Evolutionary conservation across 2,797 vertebrate genomes (phyloP), one percentile per base, ranked within the genome.

Genomic region (Chelon auratus): DNA sequence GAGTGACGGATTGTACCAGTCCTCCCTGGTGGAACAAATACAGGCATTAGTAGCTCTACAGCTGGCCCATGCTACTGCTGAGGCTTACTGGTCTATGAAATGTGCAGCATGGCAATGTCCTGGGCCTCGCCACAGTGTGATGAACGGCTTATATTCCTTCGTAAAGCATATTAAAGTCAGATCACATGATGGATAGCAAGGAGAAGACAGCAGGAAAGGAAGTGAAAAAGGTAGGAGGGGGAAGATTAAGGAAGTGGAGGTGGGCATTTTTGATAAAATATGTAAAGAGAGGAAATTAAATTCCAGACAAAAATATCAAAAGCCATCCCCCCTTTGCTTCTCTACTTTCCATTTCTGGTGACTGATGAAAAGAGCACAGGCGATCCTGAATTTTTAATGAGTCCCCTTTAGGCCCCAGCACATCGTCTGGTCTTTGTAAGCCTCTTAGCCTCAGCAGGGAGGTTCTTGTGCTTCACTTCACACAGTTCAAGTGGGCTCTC

Each of bases 201-300:
- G 17, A 26, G 20, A 68, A 68, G 84, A 80, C 72, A 82, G 79
- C 69, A 72, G 83, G 51, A 74, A 69, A 78, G 33, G 60, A 67
- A 47, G 59, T 53, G 71, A 80, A 73, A 68, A 37, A 40, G 72
- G 84, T 62, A 62, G 52, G 50, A 52, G 18, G 39, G 18, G 13
- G 26, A 51, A 48, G 58, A 66, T 80, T 75, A 58, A 81, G 72
- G 60, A 75, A 80, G 58, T 63, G 45, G 40, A 57, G 20, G 40
- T 65, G 74, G 63, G 66, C 59, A 45, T 12, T 67, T 85, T 63
- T 76, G 77, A 91, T 93, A 84, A 93, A 93, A 93, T 92, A 93
- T 94, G 91, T 85, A 92, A 91, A 78, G 78, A 81, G 82, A 92
- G 93, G 89, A 95, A 93, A 94, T 95, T 92, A 92, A 93, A 90